Evolutionary conservation across 2,797 vertebrate species (phyloP).

Genomic region (Tachyglossus aculeatus): DNA sequence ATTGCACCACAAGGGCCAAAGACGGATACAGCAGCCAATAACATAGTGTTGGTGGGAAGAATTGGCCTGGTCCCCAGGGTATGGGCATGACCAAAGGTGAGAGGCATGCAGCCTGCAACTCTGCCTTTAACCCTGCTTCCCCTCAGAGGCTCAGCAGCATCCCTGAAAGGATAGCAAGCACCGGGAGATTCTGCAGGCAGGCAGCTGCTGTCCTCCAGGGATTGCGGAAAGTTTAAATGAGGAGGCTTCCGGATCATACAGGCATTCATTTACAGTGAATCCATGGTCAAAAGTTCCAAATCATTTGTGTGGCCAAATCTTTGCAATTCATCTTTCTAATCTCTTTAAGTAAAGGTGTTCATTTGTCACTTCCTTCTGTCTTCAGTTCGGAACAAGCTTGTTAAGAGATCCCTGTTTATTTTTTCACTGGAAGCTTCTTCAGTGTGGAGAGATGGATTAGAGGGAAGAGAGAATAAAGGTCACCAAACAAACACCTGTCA

Average conservation of each 20-base stretch:
- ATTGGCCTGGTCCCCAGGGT: too few species aligned
- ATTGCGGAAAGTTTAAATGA: neutral
- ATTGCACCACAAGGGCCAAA: too few species aligned
- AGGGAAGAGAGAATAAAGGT: constrained; percentile 29
- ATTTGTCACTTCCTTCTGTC: constrained; percentile 51
- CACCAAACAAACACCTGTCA: constrained; percentile 44
- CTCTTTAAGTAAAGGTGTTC: constrained; percentile 52
- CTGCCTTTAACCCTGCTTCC: too few species aligned
- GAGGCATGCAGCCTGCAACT: too few species aligned
- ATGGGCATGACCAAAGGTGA: too few species aligned
- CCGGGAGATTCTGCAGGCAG: too few species aligned
- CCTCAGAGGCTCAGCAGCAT: too few species aligned
- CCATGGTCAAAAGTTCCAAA: constrained; percentile 5
- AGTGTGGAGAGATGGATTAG: constrained; percentile 46
- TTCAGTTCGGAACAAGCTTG: constrained; percentile 38
- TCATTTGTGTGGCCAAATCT: constrained; percentile 6
- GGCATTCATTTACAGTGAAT: neutral
- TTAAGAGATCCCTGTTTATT: constrained; percentile 41
- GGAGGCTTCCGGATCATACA: neutral
- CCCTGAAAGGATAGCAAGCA: too few species aligned
- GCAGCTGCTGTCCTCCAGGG: neutral
- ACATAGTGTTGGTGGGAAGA: too few species aligned
- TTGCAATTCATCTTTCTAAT: constrained; percentile 41
- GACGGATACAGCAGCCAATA: too few species aligned
- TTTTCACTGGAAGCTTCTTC: constrained; percentile 41